Base-by-base conservation (phyloP, 2,113 vertebrate species). In the Antennarius striatus region DNA sequence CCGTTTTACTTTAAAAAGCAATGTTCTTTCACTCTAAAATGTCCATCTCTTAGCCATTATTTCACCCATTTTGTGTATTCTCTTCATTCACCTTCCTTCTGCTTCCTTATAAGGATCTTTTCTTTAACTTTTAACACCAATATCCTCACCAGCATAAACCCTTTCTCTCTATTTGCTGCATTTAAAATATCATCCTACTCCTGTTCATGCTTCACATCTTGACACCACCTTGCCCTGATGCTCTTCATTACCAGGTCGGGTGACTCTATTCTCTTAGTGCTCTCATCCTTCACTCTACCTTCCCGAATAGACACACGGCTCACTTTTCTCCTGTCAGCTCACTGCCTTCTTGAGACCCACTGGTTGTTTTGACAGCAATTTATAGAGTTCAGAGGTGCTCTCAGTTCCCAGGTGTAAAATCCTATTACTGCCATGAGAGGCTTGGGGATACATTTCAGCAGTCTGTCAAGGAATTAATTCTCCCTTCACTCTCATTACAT, bases 401-500 rank as follows among this genome's bases (percentile, higher is more conserved):
- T 86, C 72, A 51, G 67, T 82, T 87, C 77, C 80, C 82, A 81
- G 80, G 88, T 85, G 88, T 85, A 76, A 88, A 87, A 88, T 88
- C 81, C 81, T 63, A 84, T 90, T 90, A 84, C 71, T 69, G 70
- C 72, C 70, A 72, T 39, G 67, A 75, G 56, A 82, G 71, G 77
- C 63, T 67, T 51, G 63, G 63, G 69, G 75, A 81, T 67, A 63
- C 67, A 57, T 77, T 75, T 81, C 63, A 73, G 73, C 77, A 72
- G 58, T 65, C 56, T 82, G 63, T 82, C 64, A 29, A 74, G 73
- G 60, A 72, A 69, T 57, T 75, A 64, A 52, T 54, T 68, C 68
- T 75, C 56, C 43, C 51, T 60, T 68, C 53, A 60, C 39, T 72
- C 60, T 86, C 60, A 45, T 79, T 80, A 79, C 50, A 69, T 55